A percentile compares a stretch with the other conserved stretches of the same genome.
These are phyloP conservation scores for Drosophila willistoni DNA, from an alignment of 1,140 invertebrate genomes.

Conservation along the genomic window DNA sequence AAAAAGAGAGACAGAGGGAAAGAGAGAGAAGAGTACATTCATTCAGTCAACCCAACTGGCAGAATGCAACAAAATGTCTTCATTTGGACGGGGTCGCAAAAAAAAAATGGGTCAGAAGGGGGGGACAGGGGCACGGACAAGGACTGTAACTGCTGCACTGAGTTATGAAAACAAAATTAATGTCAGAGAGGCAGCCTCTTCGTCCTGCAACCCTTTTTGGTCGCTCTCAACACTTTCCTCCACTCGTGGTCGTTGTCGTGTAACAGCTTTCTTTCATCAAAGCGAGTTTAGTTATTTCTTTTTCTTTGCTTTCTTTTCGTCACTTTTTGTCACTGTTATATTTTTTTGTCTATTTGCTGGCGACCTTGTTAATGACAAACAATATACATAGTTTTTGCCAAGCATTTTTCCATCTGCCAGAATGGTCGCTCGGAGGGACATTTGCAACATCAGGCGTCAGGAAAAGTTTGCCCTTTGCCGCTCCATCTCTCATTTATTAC, in stretches of 20 bases:
- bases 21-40: slow-evolving; percentile 23
- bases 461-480: slow-evolving; percentile 4
- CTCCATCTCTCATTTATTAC: slow-evolving; percentile 7
- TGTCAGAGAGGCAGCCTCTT: slow-evolving; percentile 51
- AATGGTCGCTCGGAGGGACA: slow-evolving; percentile 61
- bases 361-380: slow-evolving; percentile 79
- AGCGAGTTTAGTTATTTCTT: slow-evolving; percentile 61
- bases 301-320: slow-evolving; percentile 38
- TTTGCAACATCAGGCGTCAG: slow-evolving; percentile 61
- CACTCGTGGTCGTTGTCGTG: slow-evolving; percentile 22
- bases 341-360: slow-evolving; percentile 5
- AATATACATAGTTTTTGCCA: slow-evolving; percentile 74
- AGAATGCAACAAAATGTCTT: slow-evolving; percentile 70
- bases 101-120: not conserved
- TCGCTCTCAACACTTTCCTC: slow-evolving; percentile 1
- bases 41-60: slow-evolving; percentile 11
- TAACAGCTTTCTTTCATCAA: slow-evolving; percentile 68
- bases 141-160: slow-evolving; percentile 45
- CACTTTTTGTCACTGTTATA: slow-evolving; percentile 10
- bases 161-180: slow-evolving; percentile 79
- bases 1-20: slow-evolving; percentile 17
- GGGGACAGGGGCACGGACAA: not conserved
- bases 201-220: not conserved
- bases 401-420: slow-evolving; percentile 62
- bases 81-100: slow-evolving; percentile 53